phyloP scores from a whole-genome alignment of 2,888 invertebrate species.

The Sinotaia quadrata region DNA sequence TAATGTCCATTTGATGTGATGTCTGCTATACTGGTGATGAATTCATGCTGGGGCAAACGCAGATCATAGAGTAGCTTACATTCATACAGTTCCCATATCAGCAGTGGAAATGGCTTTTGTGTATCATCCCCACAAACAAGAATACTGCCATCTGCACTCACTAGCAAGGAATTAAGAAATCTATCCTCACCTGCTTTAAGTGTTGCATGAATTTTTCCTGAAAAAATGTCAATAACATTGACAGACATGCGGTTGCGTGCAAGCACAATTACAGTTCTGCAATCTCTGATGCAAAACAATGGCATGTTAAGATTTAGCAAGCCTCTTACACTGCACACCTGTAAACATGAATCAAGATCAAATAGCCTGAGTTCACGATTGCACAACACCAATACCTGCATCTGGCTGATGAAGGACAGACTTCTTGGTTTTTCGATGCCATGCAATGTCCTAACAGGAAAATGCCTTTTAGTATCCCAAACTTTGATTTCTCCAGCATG shows the following conservation, averaged over 20 bases:
- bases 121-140: slow-evolving; percentile 93
- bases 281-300: slow-evolving; percentile 87
- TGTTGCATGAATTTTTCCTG: slow-evolving; percentile 86
- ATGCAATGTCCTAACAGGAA: slow-evolving; percentile 79
- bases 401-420: slow-evolving; percentile 81
- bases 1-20: slow-evolving; percentile 86
- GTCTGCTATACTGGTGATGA: slow-evolving; percentile 86
- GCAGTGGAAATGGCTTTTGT: slow-evolving; percentile 89
- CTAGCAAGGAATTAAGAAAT: slow-evolving; percentile 88
- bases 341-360: slow-evolving; percentile 82
- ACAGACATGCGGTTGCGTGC: slow-evolving; percentile 91
- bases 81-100: slow-evolving; percentile 90
- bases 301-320: slow-evolving; percentile 96
- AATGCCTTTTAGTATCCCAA: slow-evolving; percentile 82
- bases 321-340: slow-evolving; percentile 81
- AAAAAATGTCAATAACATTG: slow-evolving; percentile 87
- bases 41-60: slow-evolving; percentile 90
- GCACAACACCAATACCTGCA: slow-evolving; percentile 84
- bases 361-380: slow-evolving; percentile 85
- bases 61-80: slow-evolving; percentile 89
- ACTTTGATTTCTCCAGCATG: slow-evolving; percentile 84
- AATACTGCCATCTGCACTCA: slow-evolving; percentile 89
- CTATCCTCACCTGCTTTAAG: slow-evolving; percentile 90
- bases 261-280: slow-evolving; percentile 84
- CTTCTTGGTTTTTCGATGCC: slow-evolving; percentile 85